These are phyloP conservation scores for Dascillus cervinus DNA, from an alignment of 2,888 invertebrate genomes.

Conservation along the genomic window DNA sequence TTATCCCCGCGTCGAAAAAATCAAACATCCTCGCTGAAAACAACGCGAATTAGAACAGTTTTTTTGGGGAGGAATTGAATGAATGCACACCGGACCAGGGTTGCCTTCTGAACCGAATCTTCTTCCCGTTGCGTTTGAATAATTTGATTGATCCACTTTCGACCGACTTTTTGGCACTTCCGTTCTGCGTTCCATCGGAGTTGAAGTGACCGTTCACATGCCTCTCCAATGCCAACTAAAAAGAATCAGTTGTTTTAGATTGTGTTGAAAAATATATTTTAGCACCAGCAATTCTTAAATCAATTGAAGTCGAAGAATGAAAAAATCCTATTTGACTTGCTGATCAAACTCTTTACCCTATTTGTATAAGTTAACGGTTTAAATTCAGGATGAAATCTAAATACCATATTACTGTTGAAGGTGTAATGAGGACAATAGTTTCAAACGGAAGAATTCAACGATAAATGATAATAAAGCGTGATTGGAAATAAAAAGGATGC, in stretches of 20 bases:
- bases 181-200: conserved; percentile 53
- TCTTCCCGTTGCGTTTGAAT: conserved; percentile 80
- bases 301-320: too few relatives aligned
- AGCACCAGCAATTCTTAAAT: too few relatives aligned
- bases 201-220: conserved; percentile 92
- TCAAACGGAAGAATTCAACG: too few relatives aligned
- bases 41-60: conserved; percentile 8
- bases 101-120: conserved; percentile 76
- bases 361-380: too few relatives aligned
- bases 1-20: conserved; percentile 85
- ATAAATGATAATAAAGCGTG: too few relatives aligned
- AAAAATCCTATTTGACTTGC: too few relatives aligned
- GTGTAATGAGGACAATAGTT: too few relatives aligned
- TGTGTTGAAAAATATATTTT: too few relatives aligned
- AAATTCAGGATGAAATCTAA: too few relatives aligned
- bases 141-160: conserved; percentile 71
- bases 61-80: neutral
- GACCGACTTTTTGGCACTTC: conserved; percentile 59
- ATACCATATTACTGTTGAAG: too few relatives aligned
- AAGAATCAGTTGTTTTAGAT: conserved; percentile 26
- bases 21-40: conserved; percentile 85
- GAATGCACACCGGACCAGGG: conserved; percentile 74
- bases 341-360: too few relatives aligned
- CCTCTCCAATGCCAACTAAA: conserved; percentile 74
- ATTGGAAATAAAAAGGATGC: too few relatives aligned